Conservation (phyloP, 35 echinoderm and acorn worm genomes). For the Anneissia japonica region DNA sequence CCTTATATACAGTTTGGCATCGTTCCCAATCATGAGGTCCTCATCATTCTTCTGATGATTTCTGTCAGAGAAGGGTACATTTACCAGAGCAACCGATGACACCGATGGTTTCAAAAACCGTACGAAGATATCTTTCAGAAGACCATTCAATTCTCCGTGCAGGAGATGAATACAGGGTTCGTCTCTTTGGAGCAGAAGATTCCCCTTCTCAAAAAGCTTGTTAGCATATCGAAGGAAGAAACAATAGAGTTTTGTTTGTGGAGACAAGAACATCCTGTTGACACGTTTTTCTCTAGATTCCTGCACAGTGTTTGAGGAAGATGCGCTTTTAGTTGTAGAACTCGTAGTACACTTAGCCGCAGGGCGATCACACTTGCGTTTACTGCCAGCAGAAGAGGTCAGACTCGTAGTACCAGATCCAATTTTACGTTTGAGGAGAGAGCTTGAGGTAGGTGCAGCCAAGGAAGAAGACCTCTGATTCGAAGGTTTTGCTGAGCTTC, state of each 20-base stretch:
- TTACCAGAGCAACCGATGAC: conserved; percentile 5
- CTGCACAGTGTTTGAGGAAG: conserved; percentile 5
- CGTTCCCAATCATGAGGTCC: conserved; percentile 29
- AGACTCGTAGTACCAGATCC: neutral
- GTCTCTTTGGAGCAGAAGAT: conserved; percentile 36
- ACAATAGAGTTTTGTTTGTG: conserved; percentile 7
- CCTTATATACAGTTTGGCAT: conserved; percentile 8
- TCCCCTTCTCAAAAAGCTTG: conserved; percentile 23
- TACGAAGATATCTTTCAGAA: conserved; percentile 10
- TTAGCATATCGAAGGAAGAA: conserved; percentile 21
- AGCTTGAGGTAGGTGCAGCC: conserved; percentile 1
- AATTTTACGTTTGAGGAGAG: conserved; percentile 6
- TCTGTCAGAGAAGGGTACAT: conserved; percentile 8
- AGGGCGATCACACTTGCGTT: conserved; percentile 8
- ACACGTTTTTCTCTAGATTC: conserved; percentile 16
- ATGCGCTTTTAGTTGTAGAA: neutral
- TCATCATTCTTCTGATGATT: conserved; percentile 8
- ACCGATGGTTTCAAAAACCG: conserved; percentile 23
- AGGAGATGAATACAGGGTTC: conserved; percentile 28
- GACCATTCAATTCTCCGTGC: conserved; percentile 18
- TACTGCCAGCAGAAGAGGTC: conserved; percentile 19
- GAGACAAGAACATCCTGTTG: neutral
- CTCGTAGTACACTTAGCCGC: conserved; percentile 7
- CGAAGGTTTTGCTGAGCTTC: too few species aligned
- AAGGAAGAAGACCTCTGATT: too few species aligned